A percentile compares a stretch with the other conserved stretches of the same genome.
phyloP scores from a whole-genome alignment of 2,113 vertebrate genomes.

The Uropsilus gracilis region DNA sequence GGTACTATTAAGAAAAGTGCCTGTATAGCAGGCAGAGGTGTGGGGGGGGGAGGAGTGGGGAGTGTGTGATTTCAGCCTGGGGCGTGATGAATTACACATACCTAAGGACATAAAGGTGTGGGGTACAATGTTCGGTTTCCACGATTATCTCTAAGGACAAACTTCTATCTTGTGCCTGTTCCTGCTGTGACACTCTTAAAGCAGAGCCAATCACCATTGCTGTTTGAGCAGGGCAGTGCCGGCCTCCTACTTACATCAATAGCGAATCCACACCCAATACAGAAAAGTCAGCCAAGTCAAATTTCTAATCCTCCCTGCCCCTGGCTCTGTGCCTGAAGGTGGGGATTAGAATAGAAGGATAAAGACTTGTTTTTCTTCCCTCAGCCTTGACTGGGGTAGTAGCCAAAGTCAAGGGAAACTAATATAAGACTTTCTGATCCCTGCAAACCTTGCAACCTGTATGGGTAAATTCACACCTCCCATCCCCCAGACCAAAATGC shows the following conservation, averaged over 20 bases:
- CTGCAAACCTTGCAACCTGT: neutral
- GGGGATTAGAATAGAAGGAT: neutral
- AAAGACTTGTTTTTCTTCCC: neutral
- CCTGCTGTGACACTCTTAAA: neutral
- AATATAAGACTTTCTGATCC: neutral
- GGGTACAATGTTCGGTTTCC: neutral
- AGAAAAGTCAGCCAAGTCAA: slow-evolving; percentile 8
- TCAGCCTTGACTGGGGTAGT: neutral
- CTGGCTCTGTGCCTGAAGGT: neutral
- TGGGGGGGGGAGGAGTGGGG: neutral
- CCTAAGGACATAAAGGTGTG: neutral
- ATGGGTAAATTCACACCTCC: neutral
- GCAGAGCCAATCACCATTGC: neutral
- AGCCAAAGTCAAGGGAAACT: neutral
- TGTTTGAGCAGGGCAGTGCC: neutral
- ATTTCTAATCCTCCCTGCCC: neutral
- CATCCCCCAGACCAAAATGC: neutral
- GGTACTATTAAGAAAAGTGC: neutral
- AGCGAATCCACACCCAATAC: neutral
- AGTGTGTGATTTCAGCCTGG: neutral
- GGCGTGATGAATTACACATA: neutral
- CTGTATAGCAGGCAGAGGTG: neutral
- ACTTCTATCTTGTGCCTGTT: neutral
- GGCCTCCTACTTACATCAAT: neutral
- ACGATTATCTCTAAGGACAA: neutral